Base-by-base conservation (phyloP, 2,113 vertebrate species). In the Greenwoodochromis staneri region DNA sequence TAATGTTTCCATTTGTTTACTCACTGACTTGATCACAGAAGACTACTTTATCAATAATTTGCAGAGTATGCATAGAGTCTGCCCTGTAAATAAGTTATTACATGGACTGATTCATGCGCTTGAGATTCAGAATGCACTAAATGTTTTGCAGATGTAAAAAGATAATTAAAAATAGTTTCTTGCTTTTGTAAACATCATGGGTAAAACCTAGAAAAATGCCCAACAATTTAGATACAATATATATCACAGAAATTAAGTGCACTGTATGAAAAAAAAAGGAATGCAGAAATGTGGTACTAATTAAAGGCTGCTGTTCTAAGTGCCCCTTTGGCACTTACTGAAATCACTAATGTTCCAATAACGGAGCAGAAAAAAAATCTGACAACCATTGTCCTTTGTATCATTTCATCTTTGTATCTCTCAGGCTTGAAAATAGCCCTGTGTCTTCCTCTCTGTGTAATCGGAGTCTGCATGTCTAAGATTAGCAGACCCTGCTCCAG, bases 61-160 rank as follows among this genome's bases (percentile, higher is more conserved):
- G 49, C 45, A 82, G 11, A 59, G 29, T 40, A 76, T 69, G 63
- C 85, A 85, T 54, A 78, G 27, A 87, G 81, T 87, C n/a, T 19
- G 14, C 9, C 57, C 63, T 21, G 87, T 94, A 36, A 89, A 94
- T 94, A 90, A 94, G 93, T 91, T 19, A 95, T 88, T 16, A 71
- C 8, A 47, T 40, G 57, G 5, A 40, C 66, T 89, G 66, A 92
- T 73, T 92, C 83, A 29, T n/a, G 36, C 29, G 16, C 29, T 87
- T 81, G 17, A 27, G 12, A 85, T 82, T 84, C 40, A 82, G 34
- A 87, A 89, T 81, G 59, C 42, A 38, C 51, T 24, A 86, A 81
- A 84, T 31, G 78, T 63, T 80, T 3, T 83, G 21, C 34, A 63
- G 21, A 66, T 86, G 21, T 38, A 87, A 80, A 34, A 19, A 19